Base-by-base conservation (phyloP, 2,113 vertebrate genomes). In the Formicarius rufipectus region DNA sequence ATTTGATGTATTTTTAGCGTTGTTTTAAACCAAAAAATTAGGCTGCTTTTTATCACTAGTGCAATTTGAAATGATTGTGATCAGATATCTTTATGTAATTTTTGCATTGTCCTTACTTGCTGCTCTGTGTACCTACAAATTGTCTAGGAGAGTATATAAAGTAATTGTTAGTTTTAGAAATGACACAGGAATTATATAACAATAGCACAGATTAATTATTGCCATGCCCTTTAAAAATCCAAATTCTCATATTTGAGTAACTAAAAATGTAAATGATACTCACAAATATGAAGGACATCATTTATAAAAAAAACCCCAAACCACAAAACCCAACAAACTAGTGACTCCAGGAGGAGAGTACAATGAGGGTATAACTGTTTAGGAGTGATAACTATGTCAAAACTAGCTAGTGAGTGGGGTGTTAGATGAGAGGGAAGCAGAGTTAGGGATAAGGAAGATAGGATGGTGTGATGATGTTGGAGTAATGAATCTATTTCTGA, bases 51-150 rank as follows among this genome's bases (percentile, higher is more conserved):
- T 39, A 76, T 78, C 67, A 67, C 30, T 52, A 37, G 35, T 88
- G 68, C 30, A 55, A 59, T 73, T 88, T 71, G 55, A 63, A 80
- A 55, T 62, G 3, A n/a, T 66, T 71, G 37, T 58, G 78, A 55
- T 21, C 25, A 35, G 40, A 5, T 35, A 31, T 28, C 50, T 84
- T 58, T 50, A 55, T 58, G 19, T 82, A 40, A 45, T n/a, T 71
- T 49, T 71, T 60, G 14, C 73, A 59, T 76, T 53, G 69, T 79
- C 83, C 52, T 47, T 58, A 58, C 27, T 52, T 80, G 67, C 71
- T 96, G 62, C 84, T 96, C 81, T 94, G 16, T 56, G 59, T 64
- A 60, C 71, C 24, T 68, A 27, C 37, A 30, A 91, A 62, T 73
- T 60, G 44, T 42, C 40, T 87, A 50, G 16, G 55, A 83, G 11